Base-by-base conservation (phyloP, 2,113 vertebrate genomes). In the Zapus hudsonius region DNA sequence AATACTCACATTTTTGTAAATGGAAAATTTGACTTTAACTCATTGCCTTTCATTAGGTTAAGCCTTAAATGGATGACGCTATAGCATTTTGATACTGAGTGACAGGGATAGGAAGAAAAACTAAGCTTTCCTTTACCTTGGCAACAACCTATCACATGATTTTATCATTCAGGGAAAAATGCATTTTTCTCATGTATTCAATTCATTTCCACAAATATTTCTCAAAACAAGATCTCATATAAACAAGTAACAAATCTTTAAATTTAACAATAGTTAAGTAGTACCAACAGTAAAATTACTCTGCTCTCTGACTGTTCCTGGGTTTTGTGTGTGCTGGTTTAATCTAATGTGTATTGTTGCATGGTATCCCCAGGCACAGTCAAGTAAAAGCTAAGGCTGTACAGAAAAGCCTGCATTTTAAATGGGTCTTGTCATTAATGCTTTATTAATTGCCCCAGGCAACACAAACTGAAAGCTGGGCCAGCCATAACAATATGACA, bases 391-490 rank as follows among this genome's bases (percentile, higher is more conserved):
- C 98, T 97, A 98, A 98, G 98, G 98, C 98, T 97, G 91, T 97
- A 98, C 97, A 98, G 98, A 98, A 98, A 98, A 98, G 98, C 98
- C 98, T 98, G 98, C 98, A 98, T 99, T 99, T 99, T 98, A 99
- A 99, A 99, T 99, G 98, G 98, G 98, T 98, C 99, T 99, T 99
- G 99, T 99, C 99, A 99, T 99, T 99, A 99, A 99, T 99, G 99
- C 99, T 99, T 99, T 99, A 99, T 99, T 99, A 99, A 99, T 99
- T 99, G 99, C 99, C 98, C 74, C 96, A 96, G 99, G 99, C 99
- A 97, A 98, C 97, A 95, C 96, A 98, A 98, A 98, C 98, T 97
- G 98, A 96, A 98, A 97, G 98, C 98, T 96, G 97, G 98, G 98
- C 98, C 98, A 98, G 98, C 98, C 98, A 98, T 98, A 99, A 98